Evolutionary conservation across 1,140 invertebrate genomes (phyloP).

Genomic region (Zaprionus ghesquierei): DNA sequence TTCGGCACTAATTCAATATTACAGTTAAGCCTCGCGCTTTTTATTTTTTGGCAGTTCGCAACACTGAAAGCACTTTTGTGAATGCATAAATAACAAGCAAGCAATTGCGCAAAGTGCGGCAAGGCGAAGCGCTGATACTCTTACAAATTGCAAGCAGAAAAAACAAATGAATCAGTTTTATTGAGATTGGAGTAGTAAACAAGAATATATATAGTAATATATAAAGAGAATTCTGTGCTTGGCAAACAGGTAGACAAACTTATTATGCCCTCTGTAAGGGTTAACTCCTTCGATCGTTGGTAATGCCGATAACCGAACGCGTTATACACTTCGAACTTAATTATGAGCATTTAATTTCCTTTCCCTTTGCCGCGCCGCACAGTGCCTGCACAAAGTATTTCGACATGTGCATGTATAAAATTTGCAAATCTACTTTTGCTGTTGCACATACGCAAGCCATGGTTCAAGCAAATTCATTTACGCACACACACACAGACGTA

Average conservation of each 20-base stretch:
- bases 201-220: no score
- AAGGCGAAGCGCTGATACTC: background rate
- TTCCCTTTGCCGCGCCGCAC: background rate
- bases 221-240: background rate
- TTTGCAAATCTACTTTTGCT: slow-evolving; percentile 50
- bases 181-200: no score
- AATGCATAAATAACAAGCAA: background rate
- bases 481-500: background rate
- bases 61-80: background rate
- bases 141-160: no score
- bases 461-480: slow-evolving; percentile 57
- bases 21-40: background rate
- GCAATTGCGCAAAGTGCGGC: background rate
- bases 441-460: slow-evolving; percentile 30
- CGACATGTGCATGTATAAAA: slow-evolving; percentile 46
- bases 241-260: background rate
- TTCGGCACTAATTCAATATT: slow-evolving; percentile 2
- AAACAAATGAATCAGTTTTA: no score
- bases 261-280: background rate
- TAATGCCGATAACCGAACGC: background rate
- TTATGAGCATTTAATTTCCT: slow-evolving; percentile 26
- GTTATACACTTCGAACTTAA: slow-evolving; percentile 24
- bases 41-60: background rate
- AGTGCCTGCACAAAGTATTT: background rate
- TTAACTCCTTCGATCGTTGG: background rate